Evolutionary conservation across 2,888 invertebrate genomes (phyloP), one percentile per base, ranked within the genome.

Genomic region (Mystacides longicornis): DNA sequence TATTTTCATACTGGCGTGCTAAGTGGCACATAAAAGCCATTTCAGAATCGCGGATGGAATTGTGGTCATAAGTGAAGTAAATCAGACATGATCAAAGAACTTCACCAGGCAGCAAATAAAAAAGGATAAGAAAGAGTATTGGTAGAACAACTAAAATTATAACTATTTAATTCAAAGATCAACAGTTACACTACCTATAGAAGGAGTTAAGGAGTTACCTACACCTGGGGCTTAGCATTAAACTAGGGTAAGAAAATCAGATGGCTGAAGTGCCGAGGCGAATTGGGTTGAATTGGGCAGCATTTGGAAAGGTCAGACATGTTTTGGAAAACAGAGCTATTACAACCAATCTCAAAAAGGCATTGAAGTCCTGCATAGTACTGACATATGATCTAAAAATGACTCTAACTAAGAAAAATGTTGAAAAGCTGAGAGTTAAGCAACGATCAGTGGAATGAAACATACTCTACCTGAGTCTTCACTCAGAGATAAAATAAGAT

Each of bases 181-280:
- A 31, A 14, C 31, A 31, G 9, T 31, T 9, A 9, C 31, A 31
- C 31, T 9, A 31, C 14, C 14, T 7, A 31, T 31, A 20, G n/a
- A n/a, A n/a, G n/a, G n/a, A n/a, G n/a, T n/a, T n/a, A n/a, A n/a
- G n/a, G n/a, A n/a, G n/a, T n/a, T 19, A 47, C 21, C 5, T 47
- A 9, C 21, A 20, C 19, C 19, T 47, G 5, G 43, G 43, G 5
- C 43, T 14, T 18, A 43, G 16, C 14, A 43, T 43, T 11, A 43
- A 43, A 43, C 16, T 43, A 43, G 43, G 43, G 16, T 14, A 43
- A 18, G 14, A 43, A 11, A 33, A 49, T 22, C 49, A 49, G 49
- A 54, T 56, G 2, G 31, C 20, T 49, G 22, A 56, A 43, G 37
- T 45, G 31, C 33, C 21, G n/a, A 42, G 23, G 50, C 23, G 18